Base-by-base conservation (phyloP, 64 coral and sea anemone genomes). In the Pachyseris speciosa region DNA sequence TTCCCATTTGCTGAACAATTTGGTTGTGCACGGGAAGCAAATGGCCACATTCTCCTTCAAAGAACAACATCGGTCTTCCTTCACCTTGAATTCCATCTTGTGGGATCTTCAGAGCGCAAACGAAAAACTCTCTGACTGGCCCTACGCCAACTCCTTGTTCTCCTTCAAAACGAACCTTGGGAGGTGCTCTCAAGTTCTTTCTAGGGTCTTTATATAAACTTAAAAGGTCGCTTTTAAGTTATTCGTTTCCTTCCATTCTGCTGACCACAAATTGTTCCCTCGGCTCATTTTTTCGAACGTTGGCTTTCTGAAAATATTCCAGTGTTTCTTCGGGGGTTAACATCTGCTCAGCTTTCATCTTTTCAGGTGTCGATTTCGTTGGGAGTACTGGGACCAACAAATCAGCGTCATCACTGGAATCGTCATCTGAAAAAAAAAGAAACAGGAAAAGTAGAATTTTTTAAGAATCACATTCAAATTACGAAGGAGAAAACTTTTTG, bases 11-110 rank as follows among this genome's bases (percentile, higher is more conserved):
- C 51, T 78, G 74, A 31, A 78, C 11, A 25, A 78, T 26, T 22
- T 78, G 74, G 42, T 78, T 78, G 74, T 78, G 74, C 17, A 78
- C 27, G 17, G 74, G 42, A 31, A 78, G 42, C 37, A 78, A 55
- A 55, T 78, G 74, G 22, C 51, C 74, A 13, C 30, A 29, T 26
- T 78, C 74, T 51, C 74, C 74, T 51, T 78, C 74, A 78, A 78
- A 78, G 74, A 51, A 78, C 24, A 78, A 26, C 12, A 55, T 78
- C 9, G 74, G 74, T 34, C 44, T 78, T 20, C 74, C 74, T 16
- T 78, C 74, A 51, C 15, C 43, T 9, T 78, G 43, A 13, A 78
- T 78, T 78, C 74, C 74, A 17, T 78, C 74, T 34, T 78, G 43
- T 33, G 15, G 26, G 2, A 67, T 67, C 9, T 31, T 67, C 64